phyloP scores from a whole-genome alignment of 2,888 invertebrate genomes.

The Lepidocyrtinus sp. region DNA sequence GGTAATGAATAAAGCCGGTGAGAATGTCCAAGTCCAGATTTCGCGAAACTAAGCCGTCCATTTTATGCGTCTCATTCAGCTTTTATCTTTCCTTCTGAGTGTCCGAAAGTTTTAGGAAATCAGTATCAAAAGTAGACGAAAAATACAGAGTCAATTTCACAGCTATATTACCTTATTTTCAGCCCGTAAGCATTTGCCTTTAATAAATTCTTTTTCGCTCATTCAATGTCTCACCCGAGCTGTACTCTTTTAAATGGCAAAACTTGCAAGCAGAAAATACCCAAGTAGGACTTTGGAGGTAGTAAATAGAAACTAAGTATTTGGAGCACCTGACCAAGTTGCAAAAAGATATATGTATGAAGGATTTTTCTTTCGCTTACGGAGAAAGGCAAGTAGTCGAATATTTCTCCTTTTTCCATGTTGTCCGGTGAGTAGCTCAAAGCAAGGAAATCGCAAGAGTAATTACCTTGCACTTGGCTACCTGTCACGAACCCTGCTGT shows the following conservation, averaged over 20 bases:
- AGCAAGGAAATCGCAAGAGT: slow-evolving; percentile 50
- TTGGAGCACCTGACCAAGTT: slow-evolving; percentile 10
- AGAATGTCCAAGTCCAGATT: slow-evolving; percentile 5
- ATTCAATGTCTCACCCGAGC: background rate
- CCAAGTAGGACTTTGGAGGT: background rate
- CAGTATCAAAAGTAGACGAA: background rate
- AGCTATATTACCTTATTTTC: background rate
- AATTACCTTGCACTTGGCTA: slow-evolving; percentile 62
- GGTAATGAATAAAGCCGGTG: background rate
- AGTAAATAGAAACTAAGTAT: too few relatives aligned
- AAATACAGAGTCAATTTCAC: background rate
- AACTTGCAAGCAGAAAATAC: background rate
- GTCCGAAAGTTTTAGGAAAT: slow-evolving; percentile 6
- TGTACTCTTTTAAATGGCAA: background rate
- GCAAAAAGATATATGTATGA: background rate
- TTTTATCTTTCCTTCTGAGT: background rate
- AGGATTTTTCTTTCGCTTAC: background rate
- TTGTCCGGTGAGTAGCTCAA: background rate
- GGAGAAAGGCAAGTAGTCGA: slow-evolving; percentile 5
- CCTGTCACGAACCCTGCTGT: slow-evolving; percentile 54
- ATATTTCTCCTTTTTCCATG: slow-evolving; percentile 7
- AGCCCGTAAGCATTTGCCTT: background rate
- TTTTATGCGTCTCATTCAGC: background rate
- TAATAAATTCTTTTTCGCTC: background rate
- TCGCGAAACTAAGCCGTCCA: background rate